Evolutionary conservation across 2,797 vertebrate genomes (phyloP).

Genomic region (Spinibarbus caldwelli): DNA sequence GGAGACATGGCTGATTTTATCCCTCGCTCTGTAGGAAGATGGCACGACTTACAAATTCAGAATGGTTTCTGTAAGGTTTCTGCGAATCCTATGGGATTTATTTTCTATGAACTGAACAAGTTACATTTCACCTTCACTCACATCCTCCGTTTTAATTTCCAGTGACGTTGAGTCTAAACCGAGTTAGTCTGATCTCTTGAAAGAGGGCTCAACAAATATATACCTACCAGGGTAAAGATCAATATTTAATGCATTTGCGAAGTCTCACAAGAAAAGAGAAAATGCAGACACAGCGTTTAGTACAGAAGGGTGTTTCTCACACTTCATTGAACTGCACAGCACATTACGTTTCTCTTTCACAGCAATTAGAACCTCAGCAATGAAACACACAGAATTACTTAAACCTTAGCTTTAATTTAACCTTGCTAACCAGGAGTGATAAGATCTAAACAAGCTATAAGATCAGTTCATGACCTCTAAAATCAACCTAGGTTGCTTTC

Average conservation of each 20-base stretch:
- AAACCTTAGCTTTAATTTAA: slow-evolving; percentile 9
- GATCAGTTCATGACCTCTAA: too few species aligned
- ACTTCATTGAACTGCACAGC: background rate
- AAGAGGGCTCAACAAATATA: slow-evolving; percentile 33
- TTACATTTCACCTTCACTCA: slow-evolving; percentile 27
- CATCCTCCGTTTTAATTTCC: slow-evolving; percentile 9
- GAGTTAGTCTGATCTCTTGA: slow-evolving; percentile 22
- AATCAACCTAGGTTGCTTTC: background rate
- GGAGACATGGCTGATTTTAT: slow-evolving; percentile 35
- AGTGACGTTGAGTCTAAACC: background rate
- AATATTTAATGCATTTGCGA: slow-evolving; percentile 51
- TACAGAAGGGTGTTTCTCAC: background rate
- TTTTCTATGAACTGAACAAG: slow-evolving; percentile 10
- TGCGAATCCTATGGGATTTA: background rate
- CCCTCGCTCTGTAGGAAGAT: slow-evolving; percentile 7
- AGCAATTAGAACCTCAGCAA: background rate
- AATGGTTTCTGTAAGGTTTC: background rate
- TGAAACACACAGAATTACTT: background rate
- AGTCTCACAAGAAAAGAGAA: slow-evolving; percentile 16
- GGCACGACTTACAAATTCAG: background rate
- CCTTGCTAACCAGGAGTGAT: background rate
- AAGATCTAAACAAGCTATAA: background rate
- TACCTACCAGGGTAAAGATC: slow-evolving; percentile 34
- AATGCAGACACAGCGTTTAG: slow-evolving; percentile 1
- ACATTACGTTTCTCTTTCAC: background rate